Base-by-base conservation (phyloP, 2,113 vertebrate genomes). In the Oryzias celebensis region DNA sequence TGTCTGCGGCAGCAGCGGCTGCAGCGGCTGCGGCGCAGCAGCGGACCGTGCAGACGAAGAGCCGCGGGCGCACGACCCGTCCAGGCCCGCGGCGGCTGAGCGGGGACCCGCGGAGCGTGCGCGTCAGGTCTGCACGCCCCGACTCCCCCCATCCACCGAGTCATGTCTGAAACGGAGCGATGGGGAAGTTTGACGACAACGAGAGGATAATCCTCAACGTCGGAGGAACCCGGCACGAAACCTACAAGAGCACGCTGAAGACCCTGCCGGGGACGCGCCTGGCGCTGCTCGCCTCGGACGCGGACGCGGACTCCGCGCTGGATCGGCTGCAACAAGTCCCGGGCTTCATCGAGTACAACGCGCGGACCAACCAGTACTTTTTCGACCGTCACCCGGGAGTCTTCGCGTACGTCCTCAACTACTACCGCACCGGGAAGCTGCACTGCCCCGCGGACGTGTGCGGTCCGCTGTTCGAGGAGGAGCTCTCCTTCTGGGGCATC, bases 151-250 rank as follows among this genome's bases (percentile, higher is more conserved):
- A 28, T 78, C 52, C 73, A 74, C 73, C 90, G 71, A 95, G 96
- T 94, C 96, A 98, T 98, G 96, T 96, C 94, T 94, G 88, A 92
- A 88, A 84, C 91, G 82, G 91, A 94, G 95, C 90, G 87, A 98
- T 98, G 96, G 96, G 95, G 85, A 97, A 96, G 94, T 94, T 96
- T 90, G 94, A 98, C 87, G 95, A 92, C 89, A 94, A 94, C 92
- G 95, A 98, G 95, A 94, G 96, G 92, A 95, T 98, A 93, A 95
- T 98, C 94, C 95, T 98, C 93, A 98, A 98, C 84, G 95, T 98
- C 71, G 97, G 97, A 55, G 97, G 97, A 61, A 96, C 96, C 77
- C 88, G 96, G 75, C 96, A 98, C 90, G 96, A 98, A 60, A 98
- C 96, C 75, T 98, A 98, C 92, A 93, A 95, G 61, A 96, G 87